Evolutionary conservation across 2,797 vertebrate genomes (phyloP).

Genomic region (Cuniculus paca): DNA sequence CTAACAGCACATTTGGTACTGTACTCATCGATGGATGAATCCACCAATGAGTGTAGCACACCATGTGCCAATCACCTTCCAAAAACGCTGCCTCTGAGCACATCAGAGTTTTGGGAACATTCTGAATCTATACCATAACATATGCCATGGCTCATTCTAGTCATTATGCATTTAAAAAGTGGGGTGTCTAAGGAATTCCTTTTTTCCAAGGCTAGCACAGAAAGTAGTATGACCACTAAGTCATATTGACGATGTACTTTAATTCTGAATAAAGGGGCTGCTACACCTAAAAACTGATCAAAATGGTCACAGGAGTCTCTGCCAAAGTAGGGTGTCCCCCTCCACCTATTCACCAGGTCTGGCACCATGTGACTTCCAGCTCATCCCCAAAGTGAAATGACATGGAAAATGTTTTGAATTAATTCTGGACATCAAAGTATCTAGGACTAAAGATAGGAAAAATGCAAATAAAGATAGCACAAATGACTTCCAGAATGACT

Average conservation of each 20-base stretch:
- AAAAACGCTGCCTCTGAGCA: neutral
- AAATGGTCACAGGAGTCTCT: neutral
- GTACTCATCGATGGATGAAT: neutral
- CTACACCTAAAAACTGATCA: neutral
- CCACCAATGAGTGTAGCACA: neutral
- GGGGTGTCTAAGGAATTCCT: neutral
- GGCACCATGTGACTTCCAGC: neutral
- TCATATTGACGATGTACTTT: neutral
- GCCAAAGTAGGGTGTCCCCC: neutral
- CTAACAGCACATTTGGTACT: neutral
- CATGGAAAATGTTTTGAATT: neutral
- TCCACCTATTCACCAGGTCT: neutral
- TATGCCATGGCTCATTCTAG: neutral
- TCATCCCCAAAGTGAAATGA: neutral
- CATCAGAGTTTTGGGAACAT: neutral
- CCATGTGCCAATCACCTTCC: neutral
- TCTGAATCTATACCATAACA: neutral
- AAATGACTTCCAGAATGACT: neutral
- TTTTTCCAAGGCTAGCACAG: neutral
- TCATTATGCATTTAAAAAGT: slow-evolving; percentile 30
- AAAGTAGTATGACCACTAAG: neutral
- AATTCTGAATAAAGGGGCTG: neutral
- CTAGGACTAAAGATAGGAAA: too few species aligned
- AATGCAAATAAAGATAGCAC: neutral
- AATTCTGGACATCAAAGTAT: neutral